phyloP scores from a whole-genome alignment of 2,113 vertebrate species.

The Festucalex cinctus region DNA sequence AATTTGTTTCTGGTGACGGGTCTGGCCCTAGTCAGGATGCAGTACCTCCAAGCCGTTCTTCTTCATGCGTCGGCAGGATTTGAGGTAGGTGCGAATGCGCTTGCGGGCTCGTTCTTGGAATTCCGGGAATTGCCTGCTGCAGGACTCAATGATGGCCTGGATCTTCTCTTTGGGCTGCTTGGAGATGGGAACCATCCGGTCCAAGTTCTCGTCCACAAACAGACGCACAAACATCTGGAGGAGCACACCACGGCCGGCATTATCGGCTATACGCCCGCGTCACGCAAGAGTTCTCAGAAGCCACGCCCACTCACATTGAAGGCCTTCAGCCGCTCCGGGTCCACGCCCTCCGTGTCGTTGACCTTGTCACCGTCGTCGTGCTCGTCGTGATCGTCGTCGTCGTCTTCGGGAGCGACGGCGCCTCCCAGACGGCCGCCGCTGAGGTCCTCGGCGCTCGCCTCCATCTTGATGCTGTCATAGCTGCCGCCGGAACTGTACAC shows the following conservation, averaged over 20 bases:
- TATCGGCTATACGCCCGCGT: too few species aligned
- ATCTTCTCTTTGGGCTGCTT: constrained; percentile 99
- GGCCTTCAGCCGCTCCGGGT: constrained; percentile 96
- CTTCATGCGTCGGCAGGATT: constrained; percentile 98
- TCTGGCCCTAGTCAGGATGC: not conserved
- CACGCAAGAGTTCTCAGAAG: not conserved
- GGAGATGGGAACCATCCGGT: constrained; percentile 98
- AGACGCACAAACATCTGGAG: constrained; percentile 96
- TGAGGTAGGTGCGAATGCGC: constrained; percentile 99
- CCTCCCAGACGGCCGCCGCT: constrained; percentile 75
- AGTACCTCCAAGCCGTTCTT: constrained; percentile 92
- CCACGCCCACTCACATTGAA: constrained; percentile 83
- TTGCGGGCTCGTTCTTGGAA: constrained; percentile 97
- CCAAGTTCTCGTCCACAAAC: constrained; percentile 98
- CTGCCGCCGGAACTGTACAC: constrained; percentile 89
- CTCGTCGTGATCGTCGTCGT: constrained; percentile 92
- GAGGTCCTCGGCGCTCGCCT: constrained; percentile 86
- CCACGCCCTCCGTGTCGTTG: constrained; percentile 90
- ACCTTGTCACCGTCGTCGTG: constrained; percentile 98
- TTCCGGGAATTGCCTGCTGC: constrained; percentile 96
- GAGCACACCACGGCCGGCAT: not conserved
- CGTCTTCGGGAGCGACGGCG: constrained; percentile 77
- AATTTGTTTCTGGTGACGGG: too few species aligned
- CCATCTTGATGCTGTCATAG: constrained; percentile 92
- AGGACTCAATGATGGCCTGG: constrained; percentile 98